Percentiles rank a stretch among this genome's conserved stretches.
Evolutionary conservation across 2,888 invertebrate genomes (phyloP).

Genomic region (Parthenolecanium corni): DNA sequence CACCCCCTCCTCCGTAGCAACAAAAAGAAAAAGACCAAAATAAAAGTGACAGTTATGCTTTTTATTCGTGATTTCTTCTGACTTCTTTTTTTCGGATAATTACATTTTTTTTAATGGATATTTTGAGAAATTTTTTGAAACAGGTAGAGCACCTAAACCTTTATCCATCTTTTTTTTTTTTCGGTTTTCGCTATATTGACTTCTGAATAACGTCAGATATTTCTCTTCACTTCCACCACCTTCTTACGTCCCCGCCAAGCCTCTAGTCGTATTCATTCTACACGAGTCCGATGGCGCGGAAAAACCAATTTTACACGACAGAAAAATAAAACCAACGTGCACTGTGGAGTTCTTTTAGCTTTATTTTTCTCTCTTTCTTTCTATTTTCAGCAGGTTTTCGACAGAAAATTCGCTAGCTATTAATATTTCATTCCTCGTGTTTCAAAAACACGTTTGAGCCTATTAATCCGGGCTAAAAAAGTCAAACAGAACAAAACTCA

Average conservation of each 20-base stretch:
- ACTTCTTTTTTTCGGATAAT: too few species aligned
- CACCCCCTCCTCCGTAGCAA: neutral
- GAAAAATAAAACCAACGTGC: neutral
- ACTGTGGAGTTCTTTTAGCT: too few species aligned
- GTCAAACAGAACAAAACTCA: too few species aligned
- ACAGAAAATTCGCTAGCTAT: too few species aligned
- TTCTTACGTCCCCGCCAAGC: constrained; percentile 1
- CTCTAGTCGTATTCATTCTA: neutral
- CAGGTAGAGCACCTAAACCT: neutral
- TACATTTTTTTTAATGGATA: neutral
- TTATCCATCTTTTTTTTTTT: constrained; percentile 8
- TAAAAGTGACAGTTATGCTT: neutral
- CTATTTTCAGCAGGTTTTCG: neutral
- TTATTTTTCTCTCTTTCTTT: too few species aligned
- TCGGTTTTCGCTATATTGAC: neutral
- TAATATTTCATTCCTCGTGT: too few species aligned
- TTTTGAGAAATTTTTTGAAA: neutral
- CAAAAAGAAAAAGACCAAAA: neutral
- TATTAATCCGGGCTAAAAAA: too few species aligned
- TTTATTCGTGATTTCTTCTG: too few species aligned
- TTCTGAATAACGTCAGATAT: neutral
- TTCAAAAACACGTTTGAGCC: too few species aligned
- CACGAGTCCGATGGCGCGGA: neutral
- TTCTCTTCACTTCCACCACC: neutral
- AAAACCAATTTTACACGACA: neutral